phyloP scores from a whole-genome alignment of 2,797 vertebrate genomes.

The Scleropages formosus region DNA sequence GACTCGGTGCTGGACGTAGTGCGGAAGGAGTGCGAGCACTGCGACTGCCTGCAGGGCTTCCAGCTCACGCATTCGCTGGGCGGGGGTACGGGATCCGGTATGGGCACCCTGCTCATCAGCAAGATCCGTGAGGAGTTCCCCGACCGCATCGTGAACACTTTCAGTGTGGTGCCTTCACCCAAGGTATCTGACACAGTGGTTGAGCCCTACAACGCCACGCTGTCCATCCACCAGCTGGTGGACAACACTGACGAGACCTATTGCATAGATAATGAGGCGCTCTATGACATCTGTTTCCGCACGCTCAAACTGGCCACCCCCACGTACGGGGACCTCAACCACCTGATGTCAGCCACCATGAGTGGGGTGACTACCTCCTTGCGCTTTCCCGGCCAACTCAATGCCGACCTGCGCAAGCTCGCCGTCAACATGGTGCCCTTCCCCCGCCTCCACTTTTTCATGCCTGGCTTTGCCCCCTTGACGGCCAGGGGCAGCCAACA shows the following conservation, averaged over 20 bases:
- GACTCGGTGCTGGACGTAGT: slow-evolving; percentile 86
- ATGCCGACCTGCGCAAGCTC: slow-evolving; percentile 73
- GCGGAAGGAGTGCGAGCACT: slow-evolving; percentile 85
- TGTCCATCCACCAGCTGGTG: slow-evolving; percentile 78
- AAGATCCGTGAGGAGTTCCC: slow-evolving; percentile 79
- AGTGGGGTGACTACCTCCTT: slow-evolving; percentile 76
- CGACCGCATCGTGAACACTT: slow-evolving; percentile 82
- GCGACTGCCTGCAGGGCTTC: slow-evolving; percentile 79
- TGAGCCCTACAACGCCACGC: slow-evolving; percentile 76
- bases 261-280: slow-evolving; percentile 77
- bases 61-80: slow-evolving; percentile 78
- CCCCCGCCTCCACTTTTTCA: slow-evolving; percentile 79
- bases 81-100: slow-evolving; percentile 71
- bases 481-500: slow-evolving; percentile 74
- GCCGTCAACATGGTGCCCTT: slow-evolving; percentile 81
- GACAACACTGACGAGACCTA: slow-evolving; percentile 80
- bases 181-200: slow-evolving; percentile 80
- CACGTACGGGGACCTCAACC: slow-evolving; percentile 63
- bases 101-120: slow-evolving; percentile 77
- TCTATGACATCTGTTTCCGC: slow-evolving; percentile 80
- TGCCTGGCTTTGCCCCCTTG: slow-evolving; percentile 70
- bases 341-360: slow-evolving; percentile 77
- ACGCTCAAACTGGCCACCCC: slow-evolving; percentile 71
- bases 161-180: slow-evolving; percentile 76
- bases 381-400: slow-evolving; percentile 76